Percentiles rank a stretch among this genome's conserved stretches.
Evolutionary conservation across 2,113 vertebrate species (phyloP).

Genomic region (Podarcis cretensis): DNA sequence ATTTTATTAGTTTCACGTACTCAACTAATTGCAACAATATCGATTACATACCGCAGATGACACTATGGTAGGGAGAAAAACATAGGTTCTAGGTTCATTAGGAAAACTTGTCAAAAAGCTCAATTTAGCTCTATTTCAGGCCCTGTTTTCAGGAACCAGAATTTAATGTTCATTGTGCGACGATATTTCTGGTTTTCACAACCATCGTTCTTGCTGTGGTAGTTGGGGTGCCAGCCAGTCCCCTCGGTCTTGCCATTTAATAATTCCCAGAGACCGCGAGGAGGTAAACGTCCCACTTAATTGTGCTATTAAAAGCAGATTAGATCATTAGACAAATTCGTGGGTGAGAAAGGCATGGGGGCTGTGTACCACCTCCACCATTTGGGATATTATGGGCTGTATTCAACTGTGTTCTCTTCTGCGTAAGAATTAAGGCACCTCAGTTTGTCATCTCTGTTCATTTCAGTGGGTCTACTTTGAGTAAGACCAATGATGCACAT

Average conservation of each 20-base stretch:
- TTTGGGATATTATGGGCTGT: too few relatives aligned
- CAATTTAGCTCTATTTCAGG: not conserved
- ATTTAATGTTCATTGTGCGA: not conserved
- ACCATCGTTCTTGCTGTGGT: not conserved
- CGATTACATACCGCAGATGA: too few relatives aligned
- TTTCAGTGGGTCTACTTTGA: too few relatives aligned
- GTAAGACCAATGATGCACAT: too few relatives aligned
- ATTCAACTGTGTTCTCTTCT: too few relatives aligned
- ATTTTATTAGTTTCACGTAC: not conserved
- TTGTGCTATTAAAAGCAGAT: not conserved
- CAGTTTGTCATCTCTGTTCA: too few relatives aligned
- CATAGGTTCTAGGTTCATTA: not conserved
- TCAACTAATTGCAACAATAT: not conserved
- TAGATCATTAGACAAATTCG: too few relatives aligned
- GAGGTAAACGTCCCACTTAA: not conserved
- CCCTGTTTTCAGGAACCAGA: not conserved
- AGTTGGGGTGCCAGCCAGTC: too few relatives aligned
- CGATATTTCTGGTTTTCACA: not conserved
- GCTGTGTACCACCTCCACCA: too few relatives aligned
- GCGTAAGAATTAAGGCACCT: too few relatives aligned
- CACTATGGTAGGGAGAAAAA: not conserved
- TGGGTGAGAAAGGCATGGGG: too few relatives aligned
- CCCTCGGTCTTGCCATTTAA: too few relatives aligned
- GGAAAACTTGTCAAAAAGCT: not conserved
- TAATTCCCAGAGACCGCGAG: not conserved